A percentile compares a stretch with the other conserved stretches of the same genome.
phyloP scores from a whole-genome alignment of 2,113 vertebrate species.

The Chascanopsetta lugubris region DNA sequence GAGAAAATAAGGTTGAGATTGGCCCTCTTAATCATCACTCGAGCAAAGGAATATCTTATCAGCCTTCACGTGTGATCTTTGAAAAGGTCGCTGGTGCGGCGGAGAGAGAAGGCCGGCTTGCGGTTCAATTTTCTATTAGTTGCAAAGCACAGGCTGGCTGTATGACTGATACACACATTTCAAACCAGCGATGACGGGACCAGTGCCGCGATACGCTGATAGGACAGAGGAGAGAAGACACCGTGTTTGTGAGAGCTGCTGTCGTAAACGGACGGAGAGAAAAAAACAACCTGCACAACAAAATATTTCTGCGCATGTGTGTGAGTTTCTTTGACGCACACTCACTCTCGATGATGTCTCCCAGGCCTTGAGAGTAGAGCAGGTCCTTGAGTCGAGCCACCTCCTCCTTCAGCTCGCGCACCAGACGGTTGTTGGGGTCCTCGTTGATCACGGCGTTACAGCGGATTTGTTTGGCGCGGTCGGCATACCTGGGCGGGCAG shows the following conservation, averaged over 20 bases:
- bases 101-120: slow-evolving; percentile 29
- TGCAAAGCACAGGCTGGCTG: slow-evolving; percentile 73
- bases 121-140: slow-evolving; percentile 55
- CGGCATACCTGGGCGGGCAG: slow-evolving; percentile 85
- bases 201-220: slow-evolving; percentile 76
- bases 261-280: slow-evolving; percentile 19
- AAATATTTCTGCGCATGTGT: not conserved
- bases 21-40: not conserved
- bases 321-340: slow-evolving; percentile 1
- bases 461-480: slow-evolving; percentile 98
- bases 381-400: slow-evolving; percentile 95
- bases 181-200: slow-evolving; percentile 76
- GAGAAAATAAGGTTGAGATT: slow-evolving; percentile 9
- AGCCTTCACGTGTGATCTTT: slow-evolving; percentile 8
- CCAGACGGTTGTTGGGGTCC: slow-evolving; percentile 97
- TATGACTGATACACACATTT: slow-evolving; percentile 81
- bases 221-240: slow-evolving; percentile 72
- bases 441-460: slow-evolving; percentile 97
- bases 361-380: slow-evolving; percentile 92
- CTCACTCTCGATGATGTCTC: slow-evolving; percentile 99
- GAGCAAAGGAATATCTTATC: not conserved
- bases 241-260: slow-evolving; percentile 48
- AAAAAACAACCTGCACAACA: not conserved
- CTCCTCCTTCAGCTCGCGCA: slow-evolving; percentile 97
- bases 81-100: slow-evolving; percentile 67